Conservation (phyloP, 2,113 vertebrate species). For the Rhizomys pruinosus region DNA sequence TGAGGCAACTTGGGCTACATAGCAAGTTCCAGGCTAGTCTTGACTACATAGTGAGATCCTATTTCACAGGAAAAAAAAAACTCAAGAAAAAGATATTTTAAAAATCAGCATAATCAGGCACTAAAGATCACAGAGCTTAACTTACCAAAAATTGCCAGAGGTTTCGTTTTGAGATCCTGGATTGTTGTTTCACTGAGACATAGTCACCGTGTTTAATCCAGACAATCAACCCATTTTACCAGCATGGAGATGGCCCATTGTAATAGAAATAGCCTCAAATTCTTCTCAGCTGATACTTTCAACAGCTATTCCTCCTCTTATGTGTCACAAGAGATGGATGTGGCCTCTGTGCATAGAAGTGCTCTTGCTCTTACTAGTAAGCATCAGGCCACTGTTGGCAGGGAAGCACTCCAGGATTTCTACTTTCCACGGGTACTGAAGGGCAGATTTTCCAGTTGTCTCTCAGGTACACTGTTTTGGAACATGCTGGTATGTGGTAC, state of each 20-base stretch:
- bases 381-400: neutral
- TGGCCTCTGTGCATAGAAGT: neutral
- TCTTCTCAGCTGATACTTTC: neutral
- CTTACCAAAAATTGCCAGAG: neutral
- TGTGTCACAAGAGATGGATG: neutral
- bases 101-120: neutral
- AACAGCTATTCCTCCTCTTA: neutral
- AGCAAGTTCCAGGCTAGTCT: too few species aligned
- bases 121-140: neutral
- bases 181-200: neutral
- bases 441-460: neutral
- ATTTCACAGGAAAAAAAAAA: too few species aligned
- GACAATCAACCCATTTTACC: neutral
- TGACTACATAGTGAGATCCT: too few species aligned
- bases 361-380: neutral
- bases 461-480: neutral
- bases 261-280: neutral
- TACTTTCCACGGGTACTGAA: rapidly evolving
- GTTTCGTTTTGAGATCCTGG: neutral
- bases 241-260: neutral
- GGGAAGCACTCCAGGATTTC: neutral
- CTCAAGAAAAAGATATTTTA: too few species aligned
- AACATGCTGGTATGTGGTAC: too few species aligned
- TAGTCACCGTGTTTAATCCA: neutral
- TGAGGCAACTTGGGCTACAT: too few species aligned